Conservation (phyloP, 2,113 vertebrate species). For the Protobothrops mucrosquamatus region DNA sequence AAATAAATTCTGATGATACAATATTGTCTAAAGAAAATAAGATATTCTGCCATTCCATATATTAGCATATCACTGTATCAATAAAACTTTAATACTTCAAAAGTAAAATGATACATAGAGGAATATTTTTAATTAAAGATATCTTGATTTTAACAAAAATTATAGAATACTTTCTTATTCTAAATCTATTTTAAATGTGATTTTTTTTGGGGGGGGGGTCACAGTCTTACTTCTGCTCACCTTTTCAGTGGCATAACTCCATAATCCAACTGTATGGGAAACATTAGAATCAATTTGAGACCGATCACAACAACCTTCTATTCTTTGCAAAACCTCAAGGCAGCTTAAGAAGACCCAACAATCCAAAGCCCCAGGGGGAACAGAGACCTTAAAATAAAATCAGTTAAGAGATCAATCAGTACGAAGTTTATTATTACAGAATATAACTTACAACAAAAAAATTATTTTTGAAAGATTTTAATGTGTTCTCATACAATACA, state of each 20-base stretch:
- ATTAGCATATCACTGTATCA: not conserved
- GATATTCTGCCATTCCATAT: not conserved
- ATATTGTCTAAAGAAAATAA: not conserved
- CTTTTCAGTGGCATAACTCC: conserved; percentile 97
- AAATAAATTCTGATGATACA: not conserved
- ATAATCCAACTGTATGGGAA: conserved; percentile 92
- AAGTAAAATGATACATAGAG: not conserved
- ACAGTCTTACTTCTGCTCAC: conserved; percentile 57
- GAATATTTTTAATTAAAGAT: not conserved
- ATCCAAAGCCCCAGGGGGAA: conserved; percentile 90
- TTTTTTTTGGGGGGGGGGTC: not conserved
- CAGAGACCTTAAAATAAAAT: conserved; percentile 77
- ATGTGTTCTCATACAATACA: not conserved
- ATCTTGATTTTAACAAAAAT: not conserved
- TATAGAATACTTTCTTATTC: not conserved
- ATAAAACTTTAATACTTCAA: not conserved
- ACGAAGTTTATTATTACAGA: not conserved
- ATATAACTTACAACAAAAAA: not conserved
- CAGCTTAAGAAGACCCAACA: conserved; percentile 99
- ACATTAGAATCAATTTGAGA: conserved; percentile 87
- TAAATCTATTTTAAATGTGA: not conserved
- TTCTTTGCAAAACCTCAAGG: conserved; percentile 94
- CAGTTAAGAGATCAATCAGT: not conserved
- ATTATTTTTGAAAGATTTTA: not conserved
- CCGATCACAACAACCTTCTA: conserved; percentile 93